A percentile compares a stretch with the other conserved stretches of the same genome.
phyloP scores from a whole-genome alignment of 1,140 invertebrate genomes.

The Macrobrachium rosenbergii region DNA sequence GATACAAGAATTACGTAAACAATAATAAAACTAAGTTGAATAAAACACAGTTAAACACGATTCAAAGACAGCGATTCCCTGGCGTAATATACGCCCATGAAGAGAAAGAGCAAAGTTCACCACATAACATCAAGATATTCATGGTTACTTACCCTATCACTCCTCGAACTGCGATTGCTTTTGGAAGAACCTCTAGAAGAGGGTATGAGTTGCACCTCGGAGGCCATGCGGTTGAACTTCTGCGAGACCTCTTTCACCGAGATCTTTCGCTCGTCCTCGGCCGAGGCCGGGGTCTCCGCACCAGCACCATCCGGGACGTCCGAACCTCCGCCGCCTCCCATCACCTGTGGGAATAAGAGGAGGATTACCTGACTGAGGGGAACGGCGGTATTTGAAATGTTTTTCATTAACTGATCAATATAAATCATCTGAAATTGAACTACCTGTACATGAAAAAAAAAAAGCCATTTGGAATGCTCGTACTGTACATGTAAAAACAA shows the following conservation, averaged over 20 bases:
- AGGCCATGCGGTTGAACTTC: conserved; percentile 92
- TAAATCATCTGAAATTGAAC: not conserved
- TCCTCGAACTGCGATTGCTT: conserved; percentile 62
- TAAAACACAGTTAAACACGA: too few species aligned
- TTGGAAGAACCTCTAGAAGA: conserved; percentile 53
- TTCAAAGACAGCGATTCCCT: too few species aligned
- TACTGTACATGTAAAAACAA: too few species aligned
- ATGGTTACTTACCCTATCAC: conserved; percentile 51
- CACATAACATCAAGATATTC: too few species aligned
- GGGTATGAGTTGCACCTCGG: conserved; percentile 71
- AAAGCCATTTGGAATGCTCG: too few species aligned
- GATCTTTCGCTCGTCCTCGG: conserved; percentile 73
- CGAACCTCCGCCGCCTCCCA: conserved; percentile 43
- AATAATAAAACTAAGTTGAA: too few species aligned
- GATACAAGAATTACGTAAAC: too few species aligned
- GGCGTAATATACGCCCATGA: too few species aligned
- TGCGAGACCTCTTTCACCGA: conserved; percentile 92
- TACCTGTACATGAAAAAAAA: too few species aligned
- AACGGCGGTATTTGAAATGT: too few species aligned
- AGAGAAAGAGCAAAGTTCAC: too few species aligned
- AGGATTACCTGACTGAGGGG: not conserved
- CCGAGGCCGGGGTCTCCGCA: conserved; percentile 42
- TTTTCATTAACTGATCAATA: not conserved
- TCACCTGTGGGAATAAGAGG: conserved; percentile 1
- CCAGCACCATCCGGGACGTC: conserved; percentile 42